These are phyloP conservation scores for Plectropomus leopardus DNA, from an alignment of 2,113 vertebrate species.

Conservation along the genomic window DNA sequence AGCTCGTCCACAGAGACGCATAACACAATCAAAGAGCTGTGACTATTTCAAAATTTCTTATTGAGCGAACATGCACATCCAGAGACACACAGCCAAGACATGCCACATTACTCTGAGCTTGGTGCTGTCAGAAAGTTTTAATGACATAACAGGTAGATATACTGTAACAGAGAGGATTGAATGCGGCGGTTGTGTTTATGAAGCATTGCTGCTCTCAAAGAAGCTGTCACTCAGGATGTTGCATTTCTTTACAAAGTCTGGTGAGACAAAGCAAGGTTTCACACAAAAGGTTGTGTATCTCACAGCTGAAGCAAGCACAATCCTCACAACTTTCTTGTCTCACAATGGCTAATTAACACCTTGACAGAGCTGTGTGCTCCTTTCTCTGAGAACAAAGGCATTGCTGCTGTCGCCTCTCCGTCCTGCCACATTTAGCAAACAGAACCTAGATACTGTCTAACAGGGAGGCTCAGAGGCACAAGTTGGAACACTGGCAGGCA, in stretches of 20 bases:
- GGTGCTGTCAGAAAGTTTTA: slow-evolving; percentile 32
- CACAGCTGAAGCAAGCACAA: slow-evolving; percentile 48
- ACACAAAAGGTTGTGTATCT: slow-evolving; percentile 55
- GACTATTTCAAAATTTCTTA: slow-evolving; percentile 5
- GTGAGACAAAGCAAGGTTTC: slow-evolving; percentile 50
- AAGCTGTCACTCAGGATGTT: slow-evolving; percentile 37
- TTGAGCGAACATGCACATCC: neutral
- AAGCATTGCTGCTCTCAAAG: slow-evolving; percentile 25
- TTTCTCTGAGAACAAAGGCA: slow-evolving; percentile 66
- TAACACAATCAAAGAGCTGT: neutral
- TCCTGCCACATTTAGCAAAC: slow-evolving; percentile 69
- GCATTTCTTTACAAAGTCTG: slow-evolving; percentile 49
- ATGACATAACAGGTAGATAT: slow-evolving; percentile 34
- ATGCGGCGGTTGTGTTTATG: slow-evolving; percentile 22
- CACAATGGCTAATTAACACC: slow-evolving; percentile 77
- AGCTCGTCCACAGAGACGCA: neutral
- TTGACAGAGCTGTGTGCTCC: slow-evolving; percentile 50
- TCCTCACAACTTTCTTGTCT: slow-evolving; percentile 59
- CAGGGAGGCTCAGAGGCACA: slow-evolving; percentile 56
- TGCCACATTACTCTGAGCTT: neutral
- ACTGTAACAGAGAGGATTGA: slow-evolving; percentile 11
- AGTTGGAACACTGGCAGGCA: slow-evolving; percentile 66
- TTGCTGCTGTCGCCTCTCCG: slow-evolving; percentile 45
- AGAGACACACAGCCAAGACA: neutral
- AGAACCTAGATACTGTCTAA: slow-evolving; percentile 56